These are phyloP conservation scores for Ochotona curzoniae DNA, from an alignment of 2,113 vertebrate species.

Conservation along the genomic window DNA sequence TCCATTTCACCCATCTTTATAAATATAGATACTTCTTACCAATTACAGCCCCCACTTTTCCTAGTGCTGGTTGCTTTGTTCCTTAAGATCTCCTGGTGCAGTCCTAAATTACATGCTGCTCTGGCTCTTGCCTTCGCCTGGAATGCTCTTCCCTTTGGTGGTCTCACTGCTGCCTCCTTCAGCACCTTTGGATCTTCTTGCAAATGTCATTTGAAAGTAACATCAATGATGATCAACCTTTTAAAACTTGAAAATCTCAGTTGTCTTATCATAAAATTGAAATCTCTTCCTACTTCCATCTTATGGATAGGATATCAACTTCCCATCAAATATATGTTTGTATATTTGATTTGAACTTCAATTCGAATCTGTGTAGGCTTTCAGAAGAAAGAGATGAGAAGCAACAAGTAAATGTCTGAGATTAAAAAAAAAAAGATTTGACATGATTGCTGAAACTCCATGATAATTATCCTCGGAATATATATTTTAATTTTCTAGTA, in stretches of 20 bases:
- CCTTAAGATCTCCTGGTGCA: not conserved
- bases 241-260: not conserved
- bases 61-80: not conserved
- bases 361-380: not conserved
- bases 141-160: not conserved
- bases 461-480: not conserved
- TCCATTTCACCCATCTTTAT: not conserved
- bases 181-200: not conserved
- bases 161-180: not conserved
- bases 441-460: not conserved
- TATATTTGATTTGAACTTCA: slow-evolving; percentile 23
- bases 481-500: slow-evolving; percentile 14
- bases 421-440: not conserved
- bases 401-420: not conserved
- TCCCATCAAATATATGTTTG: not conserved
- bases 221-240: not conserved
- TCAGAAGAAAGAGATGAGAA: not conserved
- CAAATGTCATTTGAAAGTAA: not conserved
- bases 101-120: not conserved
- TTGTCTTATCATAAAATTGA: not conserved
- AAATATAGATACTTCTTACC: not conserved
- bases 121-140: not conserved
- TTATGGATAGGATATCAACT: not conserved
- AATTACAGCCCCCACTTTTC: not conserved
- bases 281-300: not conserved